These are phyloP conservation scores for Siphlonurus alternatus DNA, from an alignment of 2,888 invertebrate species.

Conservation along the genomic window DNA sequence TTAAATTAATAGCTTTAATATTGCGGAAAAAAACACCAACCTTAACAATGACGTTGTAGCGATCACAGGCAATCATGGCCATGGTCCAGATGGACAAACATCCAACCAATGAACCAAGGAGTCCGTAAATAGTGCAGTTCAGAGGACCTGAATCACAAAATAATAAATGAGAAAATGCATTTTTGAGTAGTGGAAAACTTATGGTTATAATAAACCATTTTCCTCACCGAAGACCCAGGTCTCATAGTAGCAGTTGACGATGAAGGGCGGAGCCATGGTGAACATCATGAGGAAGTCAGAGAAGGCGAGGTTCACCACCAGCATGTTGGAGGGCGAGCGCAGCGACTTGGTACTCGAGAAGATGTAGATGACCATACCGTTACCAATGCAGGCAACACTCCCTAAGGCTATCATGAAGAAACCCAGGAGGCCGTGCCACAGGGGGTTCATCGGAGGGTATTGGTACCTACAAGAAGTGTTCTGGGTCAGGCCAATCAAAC, in stretches of 20 bases:
- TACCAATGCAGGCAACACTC: constrained; percentile 47
- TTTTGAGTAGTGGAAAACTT: no score
- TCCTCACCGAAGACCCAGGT: constrained; percentile 36
- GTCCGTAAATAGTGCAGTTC: constrained; percentile 74
- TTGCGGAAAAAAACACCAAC: no score
- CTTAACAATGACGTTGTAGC: constrained; percentile 89
- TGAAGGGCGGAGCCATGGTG: constrained; percentile 64
- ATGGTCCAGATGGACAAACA: constrained; percentile 86
- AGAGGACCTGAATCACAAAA: constrained; percentile 42
- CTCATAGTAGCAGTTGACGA: constrained; percentile 67
- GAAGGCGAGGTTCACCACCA: constrained; percentile 81
- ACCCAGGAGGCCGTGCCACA: constrained; percentile 70
- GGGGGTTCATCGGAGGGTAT: constrained; percentile 73
- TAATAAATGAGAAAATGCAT: no score
- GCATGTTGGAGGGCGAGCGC: constrained; percentile 77
- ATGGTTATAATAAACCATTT: no score
- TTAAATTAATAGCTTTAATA: no score
- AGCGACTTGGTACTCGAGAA: constrained; percentile 55
- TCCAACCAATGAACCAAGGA: constrained; percentile 76
- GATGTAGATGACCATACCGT: constrained; percentile 54
- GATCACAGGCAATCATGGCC: constrained; percentile 80
- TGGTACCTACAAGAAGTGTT: constrained; percentile 37
- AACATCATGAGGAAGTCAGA: constrained; percentile 85
- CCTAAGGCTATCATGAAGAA: constrained; percentile 63
- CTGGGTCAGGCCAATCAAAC: no score